Percentiles rank a stretch among this genome's conserved stretches.
Conservation (phyloP, 2,888 invertebrate genomes). For the Diadegma fenestrale region DNA sequence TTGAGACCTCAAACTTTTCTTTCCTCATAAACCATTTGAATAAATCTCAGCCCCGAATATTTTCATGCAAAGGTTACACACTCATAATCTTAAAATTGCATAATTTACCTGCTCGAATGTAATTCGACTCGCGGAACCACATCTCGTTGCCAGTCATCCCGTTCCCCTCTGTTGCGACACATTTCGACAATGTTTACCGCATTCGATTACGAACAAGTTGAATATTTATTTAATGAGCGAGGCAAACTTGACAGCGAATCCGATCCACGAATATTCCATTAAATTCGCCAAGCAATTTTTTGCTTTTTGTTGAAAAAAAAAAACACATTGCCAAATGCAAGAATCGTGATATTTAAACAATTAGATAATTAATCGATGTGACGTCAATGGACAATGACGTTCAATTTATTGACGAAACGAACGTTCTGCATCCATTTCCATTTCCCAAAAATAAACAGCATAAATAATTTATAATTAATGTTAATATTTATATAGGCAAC, state of each 20-base stretch:
- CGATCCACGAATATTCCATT: neutral
- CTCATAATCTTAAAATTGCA: slow-evolving; percentile 16
- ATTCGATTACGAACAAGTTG: neutral
- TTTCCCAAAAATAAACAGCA: neutral
- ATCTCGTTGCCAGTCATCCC: slow-evolving; percentile 12
- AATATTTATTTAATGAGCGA: neutral
- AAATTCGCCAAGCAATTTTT: neutral
- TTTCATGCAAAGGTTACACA: neutral
- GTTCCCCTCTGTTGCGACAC: slow-evolving; percentile 27
- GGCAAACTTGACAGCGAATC: neutral
- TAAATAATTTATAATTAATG: neutral
- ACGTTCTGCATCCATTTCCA: neutral
- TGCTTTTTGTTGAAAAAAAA: neutral
- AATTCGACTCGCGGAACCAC: neutral
- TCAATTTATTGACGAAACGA: neutral
- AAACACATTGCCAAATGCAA: neutral
- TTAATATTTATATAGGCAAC: neutral
- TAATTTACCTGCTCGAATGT: slow-evolving; percentile 23
- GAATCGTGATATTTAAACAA: neutral
- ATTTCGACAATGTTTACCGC: neutral
- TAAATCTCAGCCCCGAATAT: neutral
- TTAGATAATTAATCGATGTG: neutral
- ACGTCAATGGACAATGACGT: neutral
- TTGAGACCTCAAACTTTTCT: neutral
- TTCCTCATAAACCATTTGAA: neutral